Evolutionary conservation across 2,888 invertebrate species (phyloP).

Genomic region (Heliconius ethilla): DNA sequence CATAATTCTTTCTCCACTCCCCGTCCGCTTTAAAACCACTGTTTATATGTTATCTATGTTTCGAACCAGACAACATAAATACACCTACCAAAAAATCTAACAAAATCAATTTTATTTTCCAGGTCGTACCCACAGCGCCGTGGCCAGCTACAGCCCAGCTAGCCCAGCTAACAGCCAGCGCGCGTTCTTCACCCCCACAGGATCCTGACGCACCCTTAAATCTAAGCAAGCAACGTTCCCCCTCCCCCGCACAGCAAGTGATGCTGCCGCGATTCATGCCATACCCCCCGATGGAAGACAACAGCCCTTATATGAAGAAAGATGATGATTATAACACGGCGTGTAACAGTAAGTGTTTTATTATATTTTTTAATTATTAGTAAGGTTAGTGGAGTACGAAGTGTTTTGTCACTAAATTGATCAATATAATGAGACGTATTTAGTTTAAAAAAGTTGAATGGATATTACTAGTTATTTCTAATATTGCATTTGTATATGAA

Average conservation of each 20-base stretch:
- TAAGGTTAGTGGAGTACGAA: not conserved
- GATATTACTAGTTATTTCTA: not conserved
- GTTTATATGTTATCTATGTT: not conserved
- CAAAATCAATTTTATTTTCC: slow-evolving; percentile 42
- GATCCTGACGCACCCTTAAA: slow-evolving; percentile 94
- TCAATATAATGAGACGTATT: not conserved
- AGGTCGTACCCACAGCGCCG: slow-evolving; percentile 79
- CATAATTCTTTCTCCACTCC: no score
- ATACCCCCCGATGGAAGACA: slow-evolving; percentile 75
- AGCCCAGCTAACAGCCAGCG: slow-evolving; percentile 84
- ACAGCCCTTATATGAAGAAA: slow-evolving; percentile 67
- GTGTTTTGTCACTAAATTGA: not conserved
- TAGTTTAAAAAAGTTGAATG: no score
- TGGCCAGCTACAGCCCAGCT: slow-evolving; percentile 88
- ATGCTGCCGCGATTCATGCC: slow-evolving; percentile 79
- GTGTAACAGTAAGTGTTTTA: slow-evolving; percentile 68
- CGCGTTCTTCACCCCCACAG: slow-evolving; percentile 82
- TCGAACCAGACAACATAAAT: not conserved
- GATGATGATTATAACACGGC: slow-evolving; percentile 72
- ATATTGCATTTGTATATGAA: no score
- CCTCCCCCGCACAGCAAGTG: slow-evolving; percentile 81
- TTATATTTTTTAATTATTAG: not conserved
- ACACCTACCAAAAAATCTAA: not conserved
- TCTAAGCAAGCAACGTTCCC: slow-evolving; percentile 91
- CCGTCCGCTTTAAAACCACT: no score